Evolutionary conservation across 2,113 vertebrate species (phyloP).

Genomic region (Megalops atlanticus): DNA sequence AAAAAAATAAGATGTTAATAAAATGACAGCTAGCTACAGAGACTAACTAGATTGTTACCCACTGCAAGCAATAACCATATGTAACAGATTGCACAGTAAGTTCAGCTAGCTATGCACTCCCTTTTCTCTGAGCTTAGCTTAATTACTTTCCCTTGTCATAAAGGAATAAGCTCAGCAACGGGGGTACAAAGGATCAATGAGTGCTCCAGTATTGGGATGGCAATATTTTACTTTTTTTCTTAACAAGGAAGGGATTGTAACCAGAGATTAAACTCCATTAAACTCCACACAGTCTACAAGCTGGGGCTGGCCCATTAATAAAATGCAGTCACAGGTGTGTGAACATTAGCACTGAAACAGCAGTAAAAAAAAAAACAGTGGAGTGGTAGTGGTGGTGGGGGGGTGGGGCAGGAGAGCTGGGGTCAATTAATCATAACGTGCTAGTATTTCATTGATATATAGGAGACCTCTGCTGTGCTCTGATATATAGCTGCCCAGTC

Average conservation of each 20-base stretch:
- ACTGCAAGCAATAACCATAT: no score
- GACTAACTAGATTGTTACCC: no score
- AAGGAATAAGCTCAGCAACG: neutral
- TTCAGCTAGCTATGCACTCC: no score
- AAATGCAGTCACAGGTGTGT: conserved; percentile 69
- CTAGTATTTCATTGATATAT: conserved; percentile 76
- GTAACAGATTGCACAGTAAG: no score
- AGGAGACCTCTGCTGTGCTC: conserved; percentile 64
- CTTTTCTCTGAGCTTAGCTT: no score
- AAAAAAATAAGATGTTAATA: no score
- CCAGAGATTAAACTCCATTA: neutral
- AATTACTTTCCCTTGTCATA: no score
- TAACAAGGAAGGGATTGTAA: neutral
- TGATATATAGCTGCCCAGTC: conserved; percentile 75
- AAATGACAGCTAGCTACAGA: no score
- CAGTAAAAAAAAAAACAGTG: conserved; percentile 50
- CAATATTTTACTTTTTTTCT: neutral
- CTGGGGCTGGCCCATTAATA: neutral
- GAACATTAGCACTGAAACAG: conserved; percentile 52
- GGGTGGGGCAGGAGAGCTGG: conserved; percentile 52
- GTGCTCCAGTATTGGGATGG: neutral
- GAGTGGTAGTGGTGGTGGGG: no score
- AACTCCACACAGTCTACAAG: neutral
- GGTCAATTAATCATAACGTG: conserved; percentile 77
- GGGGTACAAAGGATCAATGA: neutral